Percentiles rank a stretch among this genome's conserved stretches.
phyloP scores from a whole-genome alignment of 2,113 vertebrate genomes.

The Pelmatolapia mariae region DNA sequence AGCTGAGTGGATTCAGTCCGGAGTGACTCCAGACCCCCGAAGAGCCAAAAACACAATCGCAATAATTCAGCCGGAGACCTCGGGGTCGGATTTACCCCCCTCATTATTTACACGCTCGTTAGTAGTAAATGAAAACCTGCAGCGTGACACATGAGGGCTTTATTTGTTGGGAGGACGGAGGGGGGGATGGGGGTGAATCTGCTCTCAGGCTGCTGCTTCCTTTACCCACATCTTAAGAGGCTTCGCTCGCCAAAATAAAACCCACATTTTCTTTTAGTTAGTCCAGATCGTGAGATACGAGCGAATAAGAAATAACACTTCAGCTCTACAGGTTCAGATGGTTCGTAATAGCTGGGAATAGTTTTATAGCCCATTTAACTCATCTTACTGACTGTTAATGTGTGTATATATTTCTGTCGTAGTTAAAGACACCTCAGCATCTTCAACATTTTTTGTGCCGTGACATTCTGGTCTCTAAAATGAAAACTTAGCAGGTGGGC shows the following conservation, averaged over 20 bases:
- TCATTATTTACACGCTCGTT: constrained; percentile 54
- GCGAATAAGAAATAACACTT: background rate
- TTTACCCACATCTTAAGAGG: background rate
- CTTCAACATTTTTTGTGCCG: background rate
- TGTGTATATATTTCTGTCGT: background rate
- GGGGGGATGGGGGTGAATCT: background rate
- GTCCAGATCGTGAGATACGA: background rate
- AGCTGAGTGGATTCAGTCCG: constrained; percentile 26
- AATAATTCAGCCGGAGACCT: constrained; percentile 19
- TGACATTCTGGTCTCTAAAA: background rate
- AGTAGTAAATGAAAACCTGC: constrained; percentile 48
- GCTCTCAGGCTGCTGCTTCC: background rate
- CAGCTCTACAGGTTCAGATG: background rate
- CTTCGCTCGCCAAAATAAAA: background rate
- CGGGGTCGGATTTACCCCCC: background rate
- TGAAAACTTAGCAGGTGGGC: background rate
- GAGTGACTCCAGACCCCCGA: constrained; percentile 9
- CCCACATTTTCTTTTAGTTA: background rate
- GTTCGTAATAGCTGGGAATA: background rate
- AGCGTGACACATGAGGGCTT: constrained; percentile 2
- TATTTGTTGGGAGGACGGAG: background rate
- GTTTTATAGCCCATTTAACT: background rate
- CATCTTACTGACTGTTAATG: background rate
- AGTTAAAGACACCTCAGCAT: background rate
- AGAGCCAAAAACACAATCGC: constrained; percentile 22